These are phyloP conservation scores for Melanerpes aurifrons DNA, from an alignment of 2,113 vertebrate genomes.

Conservation along the genomic window DNA sequence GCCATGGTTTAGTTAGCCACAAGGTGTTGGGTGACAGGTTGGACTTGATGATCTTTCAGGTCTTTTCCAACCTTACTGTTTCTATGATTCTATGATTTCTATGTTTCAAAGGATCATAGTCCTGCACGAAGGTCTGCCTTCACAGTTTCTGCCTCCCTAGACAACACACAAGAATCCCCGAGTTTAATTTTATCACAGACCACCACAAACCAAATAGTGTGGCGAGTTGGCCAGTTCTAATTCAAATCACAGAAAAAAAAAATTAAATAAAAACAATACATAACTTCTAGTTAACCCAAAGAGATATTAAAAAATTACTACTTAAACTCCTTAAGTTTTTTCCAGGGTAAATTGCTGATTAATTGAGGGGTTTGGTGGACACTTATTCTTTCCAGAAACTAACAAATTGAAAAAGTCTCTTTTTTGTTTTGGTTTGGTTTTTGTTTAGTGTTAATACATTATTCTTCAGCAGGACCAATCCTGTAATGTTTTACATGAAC, in stretches of 20 bases:
- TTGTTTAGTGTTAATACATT: not conserved
- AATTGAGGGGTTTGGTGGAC: not conserved
- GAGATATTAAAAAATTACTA: not conserved
- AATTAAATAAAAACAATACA: too few relatives aligned
- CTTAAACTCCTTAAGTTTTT: not conserved
- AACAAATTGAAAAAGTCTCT: not conserved
- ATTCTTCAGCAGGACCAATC: not conserved
- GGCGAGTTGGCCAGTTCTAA: not conserved
- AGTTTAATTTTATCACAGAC: not conserved
- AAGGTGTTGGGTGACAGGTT: too few relatives aligned
- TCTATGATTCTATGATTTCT: too few relatives aligned
- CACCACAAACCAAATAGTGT: not conserved
- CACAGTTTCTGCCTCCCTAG: not conserved
- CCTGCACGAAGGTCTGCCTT: not conserved
- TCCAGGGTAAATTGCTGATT: not conserved
- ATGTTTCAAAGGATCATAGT: not conserved
- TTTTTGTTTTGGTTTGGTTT: not conserved
- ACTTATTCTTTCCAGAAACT: not conserved
- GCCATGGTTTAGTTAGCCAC: too few relatives aligned
- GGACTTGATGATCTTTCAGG: too few relatives aligned
- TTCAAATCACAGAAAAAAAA: not conserved
- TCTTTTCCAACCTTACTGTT: too few relatives aligned
- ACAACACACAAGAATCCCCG: not conserved
- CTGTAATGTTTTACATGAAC: not conserved
- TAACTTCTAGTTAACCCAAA: not conserved